A percentile compares a stretch with the other conserved stretches of the same genome.
Conservation (phyloP, 1,140 invertebrate genomes). For the Saxidomus purpurata region DNA sequence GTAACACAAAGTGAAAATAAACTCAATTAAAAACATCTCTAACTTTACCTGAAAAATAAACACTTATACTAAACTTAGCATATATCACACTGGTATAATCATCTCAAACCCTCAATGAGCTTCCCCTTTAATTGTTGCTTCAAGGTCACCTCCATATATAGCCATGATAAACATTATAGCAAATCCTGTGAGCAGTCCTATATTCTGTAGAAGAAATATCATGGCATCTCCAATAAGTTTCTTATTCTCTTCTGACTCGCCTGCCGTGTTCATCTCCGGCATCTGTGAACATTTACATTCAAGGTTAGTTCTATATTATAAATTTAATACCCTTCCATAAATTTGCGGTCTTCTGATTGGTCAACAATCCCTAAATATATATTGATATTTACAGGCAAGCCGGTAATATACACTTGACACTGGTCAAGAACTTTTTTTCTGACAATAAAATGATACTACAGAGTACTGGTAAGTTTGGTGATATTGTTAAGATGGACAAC, state of each 20-base stretch:
- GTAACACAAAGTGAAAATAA: too few relatives aligned
- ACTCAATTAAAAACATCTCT: too few relatives aligned
- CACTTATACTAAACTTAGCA: too few relatives aligned
- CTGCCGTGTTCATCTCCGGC: constrained; percentile 85
- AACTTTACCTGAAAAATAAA: too few relatives aligned
- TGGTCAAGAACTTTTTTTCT: neutral
- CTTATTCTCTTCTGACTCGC: constrained; percentile 78
- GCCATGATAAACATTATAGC: constrained; percentile 96
- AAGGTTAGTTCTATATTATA: neutral
- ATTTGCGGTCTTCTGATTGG: too few relatives aligned
- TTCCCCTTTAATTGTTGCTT: constrained; percentile 38
- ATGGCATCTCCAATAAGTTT: constrained; percentile 68
- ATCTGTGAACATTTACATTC: constrained; percentile 73
- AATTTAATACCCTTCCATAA: too few relatives aligned
- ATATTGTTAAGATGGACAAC: too few relatives aligned
- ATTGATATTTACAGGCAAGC: too few relatives aligned
- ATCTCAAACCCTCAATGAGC: neutral
- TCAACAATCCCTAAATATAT: too few relatives aligned
- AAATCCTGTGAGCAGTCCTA: constrained; percentile 93
- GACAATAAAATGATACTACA: too few relatives aligned
- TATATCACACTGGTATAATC: neutral
- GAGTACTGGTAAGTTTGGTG: too few relatives aligned
- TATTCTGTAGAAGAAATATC: constrained; percentile 89
- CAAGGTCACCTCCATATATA: constrained; percentile 90
- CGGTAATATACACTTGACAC: too few relatives aligned